Evolutionary conservation across 1,140 invertebrate genomes (phyloP).

Genomic region (Aphis craccivora): DNA sequence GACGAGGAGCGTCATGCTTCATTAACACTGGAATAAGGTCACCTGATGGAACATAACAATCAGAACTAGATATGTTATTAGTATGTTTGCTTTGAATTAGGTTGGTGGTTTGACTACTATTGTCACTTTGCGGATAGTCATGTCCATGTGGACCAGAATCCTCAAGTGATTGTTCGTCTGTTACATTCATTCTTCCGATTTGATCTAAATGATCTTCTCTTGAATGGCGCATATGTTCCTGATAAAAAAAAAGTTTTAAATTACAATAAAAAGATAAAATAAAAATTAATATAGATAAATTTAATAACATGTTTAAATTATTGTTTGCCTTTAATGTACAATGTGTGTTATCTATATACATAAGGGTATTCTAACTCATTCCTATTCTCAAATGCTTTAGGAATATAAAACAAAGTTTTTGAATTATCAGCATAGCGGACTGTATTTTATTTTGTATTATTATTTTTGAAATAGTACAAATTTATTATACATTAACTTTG

Average conservation of each 20-base stretch:
- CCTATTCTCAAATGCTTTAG: not conserved
- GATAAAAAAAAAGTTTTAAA: conserved; percentile 50
- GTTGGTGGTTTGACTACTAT: conserved; percentile 51
- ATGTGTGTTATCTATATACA: not conserved
- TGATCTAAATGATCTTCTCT: conserved; percentile 78
- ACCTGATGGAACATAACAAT: conserved; percentile 55
- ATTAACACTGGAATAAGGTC: conserved; percentile 54
- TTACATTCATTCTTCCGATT: conserved; percentile 67
- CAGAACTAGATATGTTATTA: conserved; percentile 53
- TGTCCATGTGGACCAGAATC: conserved; percentile 16
- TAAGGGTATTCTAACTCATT: not conserved
- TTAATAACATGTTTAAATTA: not conserved
- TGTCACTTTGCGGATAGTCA: conserved; percentile 50
- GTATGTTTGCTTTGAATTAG: conserved; percentile 45
- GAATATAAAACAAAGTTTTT: no score
- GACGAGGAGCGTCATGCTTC: conserved; percentile 33
- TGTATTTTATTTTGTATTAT: no score
- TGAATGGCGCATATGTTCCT: conserved; percentile 83
- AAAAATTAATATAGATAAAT: not conserved
- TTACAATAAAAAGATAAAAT: not conserved
- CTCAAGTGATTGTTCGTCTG: conserved; percentile 22
- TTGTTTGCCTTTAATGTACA: not conserved
- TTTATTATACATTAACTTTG: no score
- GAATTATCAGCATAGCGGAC: no score
- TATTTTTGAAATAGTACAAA: no score